Percentiles rank a stretch among this genome's conserved stretches.
phyloP scores from a whole-genome alignment of 2,797 vertebrate species.

The Alosa sapidissima region DNA sequence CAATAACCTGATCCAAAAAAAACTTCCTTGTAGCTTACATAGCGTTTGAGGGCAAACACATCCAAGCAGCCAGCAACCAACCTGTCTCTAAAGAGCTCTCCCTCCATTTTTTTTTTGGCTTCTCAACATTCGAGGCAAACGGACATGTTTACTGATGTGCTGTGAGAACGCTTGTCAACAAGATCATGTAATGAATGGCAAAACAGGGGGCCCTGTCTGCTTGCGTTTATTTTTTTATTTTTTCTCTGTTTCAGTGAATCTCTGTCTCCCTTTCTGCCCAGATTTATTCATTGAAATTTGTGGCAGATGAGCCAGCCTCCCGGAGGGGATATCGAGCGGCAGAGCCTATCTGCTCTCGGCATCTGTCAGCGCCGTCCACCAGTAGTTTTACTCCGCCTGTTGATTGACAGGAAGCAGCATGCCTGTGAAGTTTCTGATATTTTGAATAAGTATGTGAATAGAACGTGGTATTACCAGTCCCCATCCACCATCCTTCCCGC shows the following conservation, averaged over 20 bases:
- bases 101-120: not conserved
- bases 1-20: slow-evolving; percentile 15
- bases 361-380: not conserved
- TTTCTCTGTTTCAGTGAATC: not conserved
- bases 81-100: not conserved
- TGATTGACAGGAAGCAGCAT: not conserved
- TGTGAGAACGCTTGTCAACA: not conserved
- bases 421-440: not conserved
- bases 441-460: not conserved
- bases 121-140: not conserved
- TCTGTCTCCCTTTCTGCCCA: not conserved
- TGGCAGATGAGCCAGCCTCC: not conserved
- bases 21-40: not conserved
- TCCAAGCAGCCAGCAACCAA: not conserved
- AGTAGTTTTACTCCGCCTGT: not conserved
- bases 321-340: not conserved
- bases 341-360: not conserved
- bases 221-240: not conserved
- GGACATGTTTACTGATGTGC: slow-evolving; percentile 10
- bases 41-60: not conserved
- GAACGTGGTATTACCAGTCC: not conserved
- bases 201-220: not conserved
- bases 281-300: not conserved
- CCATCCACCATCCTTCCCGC: not conserved
- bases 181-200: not conserved